Evolutionary conservation across 2,113 vertebrate species (phyloP).

Genomic region (Platysternon megacephalum): DNA sequence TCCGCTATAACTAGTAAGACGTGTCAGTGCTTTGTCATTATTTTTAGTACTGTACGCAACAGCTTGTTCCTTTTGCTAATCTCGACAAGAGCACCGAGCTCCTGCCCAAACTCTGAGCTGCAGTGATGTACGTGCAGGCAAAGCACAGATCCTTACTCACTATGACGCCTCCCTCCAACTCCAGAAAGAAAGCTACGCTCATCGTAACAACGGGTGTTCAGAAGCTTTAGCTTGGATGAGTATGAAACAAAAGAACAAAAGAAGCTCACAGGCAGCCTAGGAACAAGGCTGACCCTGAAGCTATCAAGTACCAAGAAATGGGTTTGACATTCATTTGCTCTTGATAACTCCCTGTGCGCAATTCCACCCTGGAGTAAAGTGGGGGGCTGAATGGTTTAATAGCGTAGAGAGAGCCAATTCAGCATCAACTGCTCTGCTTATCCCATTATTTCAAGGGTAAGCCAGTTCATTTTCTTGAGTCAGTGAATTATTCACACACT

Average conservation of each 20-base stretch:
- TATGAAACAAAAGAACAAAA: not conserved
- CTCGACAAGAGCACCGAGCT: constrained; percentile 3
- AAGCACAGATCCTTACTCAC: not conserved
- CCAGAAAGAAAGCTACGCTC: not conserved
- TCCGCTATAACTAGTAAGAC: constrained; percentile 10
- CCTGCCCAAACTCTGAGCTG: not conserved
- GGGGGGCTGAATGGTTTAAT: not conserved
- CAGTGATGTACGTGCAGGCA: constrained; percentile 10
- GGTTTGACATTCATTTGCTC: not conserved
- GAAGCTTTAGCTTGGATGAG: not conserved
- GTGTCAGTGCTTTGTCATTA: constrained; percentile 10
- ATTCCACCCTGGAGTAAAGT: rapidly evolving
- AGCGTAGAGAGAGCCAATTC: rapidly evolving
- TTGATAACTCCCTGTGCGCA: not conserved
- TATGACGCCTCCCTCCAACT: not conserved
- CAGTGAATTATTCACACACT: rapidly evolving
- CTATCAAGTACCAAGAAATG: not conserved
- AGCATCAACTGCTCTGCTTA: not conserved
- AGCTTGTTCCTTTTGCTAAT: constrained; percentile 37
- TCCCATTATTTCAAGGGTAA: not conserved
- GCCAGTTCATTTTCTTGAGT: not conserved
- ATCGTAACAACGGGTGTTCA: not conserved
- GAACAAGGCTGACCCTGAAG: not conserved
- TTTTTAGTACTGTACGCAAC: constrained; percentile 45
- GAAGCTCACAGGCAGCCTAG: rapidly evolving